phyloP scores from a whole-genome alignment of 53 echinoderm and acorn worm genomes.

The Luidia sarsii region DNA sequence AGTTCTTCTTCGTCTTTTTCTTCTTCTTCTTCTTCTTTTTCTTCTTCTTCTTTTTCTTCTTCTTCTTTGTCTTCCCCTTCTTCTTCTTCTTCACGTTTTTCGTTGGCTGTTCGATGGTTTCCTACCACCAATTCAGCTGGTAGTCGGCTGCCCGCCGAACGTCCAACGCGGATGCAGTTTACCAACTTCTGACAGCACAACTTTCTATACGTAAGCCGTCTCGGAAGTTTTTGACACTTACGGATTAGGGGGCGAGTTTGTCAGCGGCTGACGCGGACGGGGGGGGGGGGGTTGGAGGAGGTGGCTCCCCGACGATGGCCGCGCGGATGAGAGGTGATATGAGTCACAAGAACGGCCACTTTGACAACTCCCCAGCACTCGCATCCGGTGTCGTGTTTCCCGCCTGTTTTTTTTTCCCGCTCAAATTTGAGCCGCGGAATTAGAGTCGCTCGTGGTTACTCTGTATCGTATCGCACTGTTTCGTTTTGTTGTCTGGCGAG shows the following conservation, averaged over 20 bases:
- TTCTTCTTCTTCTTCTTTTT: too few relatives aligned
- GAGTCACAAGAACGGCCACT: constrained; percentile 41
- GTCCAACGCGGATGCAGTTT: too few relatives aligned
- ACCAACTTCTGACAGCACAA: too few relatives aligned
- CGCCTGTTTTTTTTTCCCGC: constrained; percentile 54
- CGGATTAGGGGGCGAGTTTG: constrained; percentile 14
- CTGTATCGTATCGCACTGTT: constrained; percentile 60
- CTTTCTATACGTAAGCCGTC: constrained; percentile 1
- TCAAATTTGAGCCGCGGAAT: constrained; percentile 59
- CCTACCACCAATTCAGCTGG: too few relatives aligned
- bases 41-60: too few relatives aligned
- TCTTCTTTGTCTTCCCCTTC: too few relatives aligned
- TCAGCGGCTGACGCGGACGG: too few relatives aligned
- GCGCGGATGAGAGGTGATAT: constrained; percentile 20
- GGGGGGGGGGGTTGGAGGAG: too few relatives aligned
- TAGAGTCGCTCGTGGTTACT: constrained; percentile 61
- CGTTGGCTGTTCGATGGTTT: too few relatives aligned
- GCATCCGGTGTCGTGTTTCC: constrained; percentile 62
- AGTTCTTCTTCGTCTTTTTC: too few relatives aligned
- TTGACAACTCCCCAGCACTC: constrained; percentile 43
- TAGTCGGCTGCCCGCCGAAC: too few relatives aligned
- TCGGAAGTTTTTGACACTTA: constrained; percentile 44
- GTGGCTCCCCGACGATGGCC: constrained; percentile 39
- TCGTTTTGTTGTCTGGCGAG: constrained; percentile 53
- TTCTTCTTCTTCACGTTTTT: too few relatives aligned